A percentile compares a stretch with the other conserved stretches of the same genome.
Conservation (phyloP, 1,140 invertebrate species). For the Mesaphorura yosii region DNA sequence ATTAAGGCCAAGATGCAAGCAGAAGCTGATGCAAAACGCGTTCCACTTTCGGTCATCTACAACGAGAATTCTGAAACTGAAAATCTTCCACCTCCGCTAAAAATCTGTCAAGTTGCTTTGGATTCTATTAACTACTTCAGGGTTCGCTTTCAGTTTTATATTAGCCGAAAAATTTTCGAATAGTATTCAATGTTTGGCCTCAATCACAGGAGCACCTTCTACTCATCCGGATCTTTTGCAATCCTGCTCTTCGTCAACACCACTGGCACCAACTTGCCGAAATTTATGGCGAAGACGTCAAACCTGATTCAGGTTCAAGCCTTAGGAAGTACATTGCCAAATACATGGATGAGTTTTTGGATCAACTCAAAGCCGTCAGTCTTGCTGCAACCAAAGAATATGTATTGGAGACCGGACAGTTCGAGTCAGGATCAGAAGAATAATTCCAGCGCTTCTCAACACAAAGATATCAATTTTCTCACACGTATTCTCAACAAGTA, state of each 20-base stretch:
- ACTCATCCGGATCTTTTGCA: slow-evolving; percentile 75
- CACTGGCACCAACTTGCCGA: slow-evolving; percentile 86
- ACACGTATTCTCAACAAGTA: no score
- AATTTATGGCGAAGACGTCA: slow-evolving; percentile 68
- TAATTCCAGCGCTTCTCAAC: no score
- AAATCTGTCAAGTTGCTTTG: slow-evolving; percentile 55
- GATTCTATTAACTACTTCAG: slow-evolving; percentile 66
- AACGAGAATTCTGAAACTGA: slow-evolving; percentile 54
- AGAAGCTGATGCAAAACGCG: slow-evolving; percentile 28
- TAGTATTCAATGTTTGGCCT: no score
- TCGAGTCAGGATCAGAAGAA: no score
- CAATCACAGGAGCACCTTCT: no score
- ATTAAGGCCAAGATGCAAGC: slow-evolving; percentile 44
- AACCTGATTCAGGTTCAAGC: slow-evolving; percentile 70
- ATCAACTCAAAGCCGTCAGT: slow-evolving; percentile 64
- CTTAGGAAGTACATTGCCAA: slow-evolving; percentile 65
- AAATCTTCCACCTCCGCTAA: slow-evolving; percentile 64
- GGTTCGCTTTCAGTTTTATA: slow-evolving; percentile 34
- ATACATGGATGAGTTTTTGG: slow-evolving; percentile 53
- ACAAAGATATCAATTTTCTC: no score
- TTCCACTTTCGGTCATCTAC: slow-evolving; percentile 32
- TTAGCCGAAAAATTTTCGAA: no score
- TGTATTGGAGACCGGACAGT: slow-evolving; percentile 61
- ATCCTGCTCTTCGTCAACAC: slow-evolving; percentile 66
- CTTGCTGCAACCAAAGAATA: slow-evolving; percentile 79